Conservation (phyloP, 2,113 vertebrate species). For the Engraulis encrasicolus region DNA sequence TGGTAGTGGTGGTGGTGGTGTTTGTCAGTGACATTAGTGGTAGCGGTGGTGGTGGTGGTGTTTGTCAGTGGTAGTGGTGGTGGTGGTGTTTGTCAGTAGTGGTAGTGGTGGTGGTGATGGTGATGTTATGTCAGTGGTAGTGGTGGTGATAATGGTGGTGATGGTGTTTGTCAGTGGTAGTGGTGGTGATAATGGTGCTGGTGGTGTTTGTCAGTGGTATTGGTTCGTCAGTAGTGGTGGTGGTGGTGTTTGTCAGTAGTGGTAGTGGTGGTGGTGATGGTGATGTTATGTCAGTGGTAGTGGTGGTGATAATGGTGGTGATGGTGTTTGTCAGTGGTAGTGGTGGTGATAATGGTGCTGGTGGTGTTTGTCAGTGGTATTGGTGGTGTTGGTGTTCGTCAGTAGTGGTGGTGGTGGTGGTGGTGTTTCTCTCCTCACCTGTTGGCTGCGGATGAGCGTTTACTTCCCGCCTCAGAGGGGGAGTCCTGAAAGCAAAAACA, state of each 20-base stretch:
- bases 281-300: no score
- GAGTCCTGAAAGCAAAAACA: constrained; percentile 23
- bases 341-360: not conserved
- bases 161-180: not conserved
- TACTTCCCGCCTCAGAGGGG: constrained; percentile 17
- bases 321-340: not conserved
- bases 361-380: not conserved
- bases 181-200: not conserved
- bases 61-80: not conserved
- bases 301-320: not conserved
- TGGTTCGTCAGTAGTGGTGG: not conserved
- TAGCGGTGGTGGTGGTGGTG: not conserved
- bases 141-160: not conserved
- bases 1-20: not conserved
- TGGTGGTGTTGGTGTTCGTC: not conserved
- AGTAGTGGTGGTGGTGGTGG: not conserved
- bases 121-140: no score
- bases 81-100: not conserved
- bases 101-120: not conserved
- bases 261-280: not conserved
- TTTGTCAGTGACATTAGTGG: no score
- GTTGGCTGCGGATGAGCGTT: not conserved
- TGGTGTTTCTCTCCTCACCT: constrained; percentile 38
- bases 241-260: not conserved
- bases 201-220: not conserved